Conservation (phyloP, 2,888 invertebrate genomes). For the Parthenolecanium corni region DNA sequence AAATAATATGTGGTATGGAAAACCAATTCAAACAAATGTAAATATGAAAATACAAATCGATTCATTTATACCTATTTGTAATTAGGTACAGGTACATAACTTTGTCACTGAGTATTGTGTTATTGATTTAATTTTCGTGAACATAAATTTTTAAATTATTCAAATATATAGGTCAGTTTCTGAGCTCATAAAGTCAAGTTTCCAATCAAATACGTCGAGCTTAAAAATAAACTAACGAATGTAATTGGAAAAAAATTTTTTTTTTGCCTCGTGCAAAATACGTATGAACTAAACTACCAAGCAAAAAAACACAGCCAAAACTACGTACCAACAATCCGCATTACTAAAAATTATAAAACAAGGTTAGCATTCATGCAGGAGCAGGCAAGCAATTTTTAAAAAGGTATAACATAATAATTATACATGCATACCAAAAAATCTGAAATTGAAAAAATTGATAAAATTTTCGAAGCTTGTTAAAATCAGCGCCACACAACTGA, state of each 20-base stretch:
- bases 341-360: background rate
- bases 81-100: too few relatives aligned
- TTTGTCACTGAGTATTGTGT: too few relatives aligned
- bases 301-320: background rate
- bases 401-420: background rate
- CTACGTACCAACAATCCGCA: background rate
- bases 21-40: too few relatives aligned
- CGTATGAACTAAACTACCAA: background rate
- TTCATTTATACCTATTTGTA: too few relatives aligned
- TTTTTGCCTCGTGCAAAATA: background rate
- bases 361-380: background rate
- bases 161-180: too few relatives aligned
- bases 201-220: too few relatives aligned
- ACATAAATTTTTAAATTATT: too few relatives aligned
- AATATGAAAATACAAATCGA: too few relatives aligned
- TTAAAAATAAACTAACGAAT: too few relatives aligned
- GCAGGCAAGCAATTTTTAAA: background rate
- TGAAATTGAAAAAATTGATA: background rate
- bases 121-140: too few relatives aligned
- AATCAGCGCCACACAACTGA: background rate
- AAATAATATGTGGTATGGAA: too few relatives aligned
- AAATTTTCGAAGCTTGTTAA: background rate
- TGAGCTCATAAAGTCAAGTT: too few relatives aligned
- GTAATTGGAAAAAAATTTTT: background rate
- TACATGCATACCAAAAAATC: background rate